phyloP scores from a whole-genome alignment of 2,797 vertebrate genomes.

The Urophycis tenuis region DNA sequence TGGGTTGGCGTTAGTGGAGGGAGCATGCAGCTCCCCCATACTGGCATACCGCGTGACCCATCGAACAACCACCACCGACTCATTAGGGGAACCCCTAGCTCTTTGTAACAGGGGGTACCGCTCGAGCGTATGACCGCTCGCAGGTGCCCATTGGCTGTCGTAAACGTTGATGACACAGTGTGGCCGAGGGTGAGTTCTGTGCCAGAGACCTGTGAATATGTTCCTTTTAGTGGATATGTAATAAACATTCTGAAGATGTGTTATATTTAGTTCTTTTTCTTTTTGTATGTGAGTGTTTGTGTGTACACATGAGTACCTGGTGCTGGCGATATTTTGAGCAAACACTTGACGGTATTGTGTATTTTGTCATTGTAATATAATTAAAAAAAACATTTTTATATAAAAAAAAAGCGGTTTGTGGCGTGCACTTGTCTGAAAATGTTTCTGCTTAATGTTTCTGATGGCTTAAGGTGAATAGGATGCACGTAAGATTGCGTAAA shows the following conservation, averaged over 20 bases:
- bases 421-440: conserved; percentile 4
- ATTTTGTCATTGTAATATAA: conserved; percentile 86
- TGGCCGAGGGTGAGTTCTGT: conserved; percentile 71
- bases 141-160: background rate
- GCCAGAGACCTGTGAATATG: conserved; percentile 78
- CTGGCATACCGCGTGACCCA: background rate
- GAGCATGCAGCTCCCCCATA: background rate
- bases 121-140: background rate
- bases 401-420: conserved; percentile 59
- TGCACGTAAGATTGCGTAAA: background rate
- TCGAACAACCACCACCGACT: background rate
- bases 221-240: conserved; percentile 65
- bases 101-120: conserved; percentile 7
- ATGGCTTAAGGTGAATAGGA: background rate
- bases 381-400: conserved; percentile 85
- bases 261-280: conserved; percentile 54
- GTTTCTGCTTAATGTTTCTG: background rate
- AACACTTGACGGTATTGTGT: conserved; percentile 74
- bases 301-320: conserved; percentile 62
- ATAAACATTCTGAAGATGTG: conserved; percentile 70
- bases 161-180: conserved; percentile 43
- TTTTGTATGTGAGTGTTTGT: conserved; percentile 45
- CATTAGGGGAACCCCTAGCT: background rate
- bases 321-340: conserved; percentile 68
- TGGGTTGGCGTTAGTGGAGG: background rate